phyloP scores from a whole-genome alignment of 1,140 invertebrate species.

The Neoseiulus cucumeris region DNA sequence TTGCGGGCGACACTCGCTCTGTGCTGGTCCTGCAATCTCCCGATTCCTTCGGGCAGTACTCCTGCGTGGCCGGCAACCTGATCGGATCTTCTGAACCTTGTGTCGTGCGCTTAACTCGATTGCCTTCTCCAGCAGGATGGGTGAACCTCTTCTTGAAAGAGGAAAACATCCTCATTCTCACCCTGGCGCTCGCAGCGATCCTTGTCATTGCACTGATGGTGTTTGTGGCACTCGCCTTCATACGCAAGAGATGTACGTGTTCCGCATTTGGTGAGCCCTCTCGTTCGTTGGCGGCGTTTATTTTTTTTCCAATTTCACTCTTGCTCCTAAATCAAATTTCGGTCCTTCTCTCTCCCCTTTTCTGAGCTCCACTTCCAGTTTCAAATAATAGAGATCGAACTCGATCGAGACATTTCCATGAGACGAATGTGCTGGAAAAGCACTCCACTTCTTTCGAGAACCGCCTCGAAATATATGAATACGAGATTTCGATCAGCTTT shows the following conservation, averaged over 20 bases:
- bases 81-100: constrained; percentile 21
- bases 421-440: no score
- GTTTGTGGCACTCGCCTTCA: constrained; percentile 17
- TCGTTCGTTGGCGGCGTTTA: no score
- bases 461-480: no score
- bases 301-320: no score
- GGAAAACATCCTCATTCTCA: constrained; percentile 22
- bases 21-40: constrained; percentile 2
- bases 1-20: constrained; percentile 5
- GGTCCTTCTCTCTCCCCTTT: no score
- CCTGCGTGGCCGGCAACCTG: constrained; percentile 20
- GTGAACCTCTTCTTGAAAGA: constrained; percentile 18
- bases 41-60: constrained; percentile 16
- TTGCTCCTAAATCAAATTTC: no score
- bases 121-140: constrained; percentile 19
- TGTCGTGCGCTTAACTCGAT: constrained; percentile 15
- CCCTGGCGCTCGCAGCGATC: constrained; percentile 18
- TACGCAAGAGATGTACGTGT: constrained; percentile 11
- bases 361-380: no score
- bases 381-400: no score
- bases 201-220: constrained; percentile 18
- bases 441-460: no score
- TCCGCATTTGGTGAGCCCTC: no score
- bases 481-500: no score
- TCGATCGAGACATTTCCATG: no score